phyloP scores from a whole-genome alignment of 2,113 vertebrate species.

The Bothrops jararaca region DNA sequence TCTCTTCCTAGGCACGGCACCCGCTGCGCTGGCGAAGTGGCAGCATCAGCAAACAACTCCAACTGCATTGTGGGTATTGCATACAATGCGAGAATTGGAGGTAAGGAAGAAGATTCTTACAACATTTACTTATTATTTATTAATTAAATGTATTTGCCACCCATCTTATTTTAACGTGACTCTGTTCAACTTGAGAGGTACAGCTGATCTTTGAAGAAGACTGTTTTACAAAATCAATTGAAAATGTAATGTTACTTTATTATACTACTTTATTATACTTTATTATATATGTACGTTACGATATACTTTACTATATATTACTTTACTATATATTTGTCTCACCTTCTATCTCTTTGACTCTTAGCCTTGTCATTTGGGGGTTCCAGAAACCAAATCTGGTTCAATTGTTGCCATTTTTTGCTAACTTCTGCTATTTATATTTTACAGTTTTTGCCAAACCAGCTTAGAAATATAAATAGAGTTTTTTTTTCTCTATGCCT shows the following conservation, averaged over 20 bases:
- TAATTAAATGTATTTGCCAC: not conserved
- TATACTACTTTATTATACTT: not conserved
- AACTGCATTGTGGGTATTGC: constrained; percentile 90
- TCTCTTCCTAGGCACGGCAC: constrained; percentile 81
- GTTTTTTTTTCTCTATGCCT: not conserved
- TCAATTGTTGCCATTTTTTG: no score
- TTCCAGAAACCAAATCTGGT: not conserved
- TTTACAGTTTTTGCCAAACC: not conserved
- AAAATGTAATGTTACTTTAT: no score
- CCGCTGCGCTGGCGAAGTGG: constrained; percentile 89
- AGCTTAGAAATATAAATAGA: not conserved
- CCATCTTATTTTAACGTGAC: not conserved
- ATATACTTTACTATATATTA: not conserved
- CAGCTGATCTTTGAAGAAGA: no score
- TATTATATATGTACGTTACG: not conserved
- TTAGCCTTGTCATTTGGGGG: not conserved
- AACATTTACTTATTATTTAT: not conserved
- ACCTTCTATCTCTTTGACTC: not conserved
- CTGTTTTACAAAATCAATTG: not conserved
- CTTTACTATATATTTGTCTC: not conserved
- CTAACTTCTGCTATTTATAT: not conserved
- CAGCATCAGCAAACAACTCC: constrained; percentile 87
- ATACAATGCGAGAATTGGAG: constrained; percentile 89
- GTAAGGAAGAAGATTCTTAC: constrained; percentile 59
- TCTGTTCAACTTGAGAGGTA: not conserved